A percentile compares a stretch with the other conserved stretches of the same genome.
Conservation (phyloP, 2,113 vertebrate genomes). For the Aepyceros melampus region DNA sequence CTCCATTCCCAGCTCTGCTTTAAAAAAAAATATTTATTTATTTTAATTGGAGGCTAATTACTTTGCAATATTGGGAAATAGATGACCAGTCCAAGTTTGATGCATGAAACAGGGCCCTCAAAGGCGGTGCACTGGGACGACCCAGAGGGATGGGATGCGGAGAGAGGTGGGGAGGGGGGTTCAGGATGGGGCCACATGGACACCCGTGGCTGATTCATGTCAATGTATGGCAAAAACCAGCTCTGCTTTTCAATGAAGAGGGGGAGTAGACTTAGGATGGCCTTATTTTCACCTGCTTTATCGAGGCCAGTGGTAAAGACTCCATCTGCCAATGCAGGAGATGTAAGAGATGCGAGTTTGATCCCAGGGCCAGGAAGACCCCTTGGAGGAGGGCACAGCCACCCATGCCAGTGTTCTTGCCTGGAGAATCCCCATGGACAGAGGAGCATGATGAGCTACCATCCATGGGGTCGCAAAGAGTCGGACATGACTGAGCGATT, state of each 20-base stretch:
- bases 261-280: background rate
- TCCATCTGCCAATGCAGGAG: background rate
- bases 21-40: background rate
- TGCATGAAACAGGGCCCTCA: background rate
- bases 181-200: fast-evolving
- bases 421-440: background rate
- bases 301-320: background rate
- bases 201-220: background rate
- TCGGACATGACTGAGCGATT: fast-evolving
- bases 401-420: background rate
- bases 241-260: background rate
- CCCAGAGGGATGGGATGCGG: background rate
- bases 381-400: background rate
- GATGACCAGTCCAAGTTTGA: background rate
- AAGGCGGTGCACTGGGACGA: fast-evolving
- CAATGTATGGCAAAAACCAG: background rate
- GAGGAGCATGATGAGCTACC: background rate
- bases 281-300: background rate
- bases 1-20: background rate
- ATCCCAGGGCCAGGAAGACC: background rate
- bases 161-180: background rate
- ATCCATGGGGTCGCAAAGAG: background rate
- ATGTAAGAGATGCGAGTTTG: background rate
- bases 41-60: background rate
- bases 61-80: background rate